Conservation (phyloP, 1,140 invertebrate genomes). For the Solen grandis region DNA sequence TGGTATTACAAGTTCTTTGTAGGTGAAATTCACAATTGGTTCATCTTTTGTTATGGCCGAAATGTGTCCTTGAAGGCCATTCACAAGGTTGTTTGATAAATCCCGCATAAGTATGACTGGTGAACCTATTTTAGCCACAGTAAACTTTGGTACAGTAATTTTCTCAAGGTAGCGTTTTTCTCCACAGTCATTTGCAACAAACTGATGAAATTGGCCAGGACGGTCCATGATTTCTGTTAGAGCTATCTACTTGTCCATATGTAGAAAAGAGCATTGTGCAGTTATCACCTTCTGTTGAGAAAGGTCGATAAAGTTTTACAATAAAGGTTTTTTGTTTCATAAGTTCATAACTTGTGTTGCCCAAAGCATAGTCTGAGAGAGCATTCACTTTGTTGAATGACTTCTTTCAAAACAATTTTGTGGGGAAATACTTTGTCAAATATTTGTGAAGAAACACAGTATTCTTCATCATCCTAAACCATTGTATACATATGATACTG, state of each 20-base stretch:
- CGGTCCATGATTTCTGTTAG: constrained; percentile 6
- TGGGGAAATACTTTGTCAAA: constrained; percentile 21
- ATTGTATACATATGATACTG: constrained; percentile 2
- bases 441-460: constrained; percentile 22
- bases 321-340: constrained; percentile 1
- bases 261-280: constrained; percentile 19
- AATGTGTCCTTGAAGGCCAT: constrained; percentile 24
- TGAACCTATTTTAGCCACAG: constrained; percentile 23
- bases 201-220: constrained; percentile 14
- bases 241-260: constrained; percentile 16
- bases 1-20: neutral
- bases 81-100: constrained; percentile 23
- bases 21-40: neutral
- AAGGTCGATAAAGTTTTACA: neutral
- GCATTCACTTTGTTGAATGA: constrained; percentile 28
- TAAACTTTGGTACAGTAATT: neutral
- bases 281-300: neutral
- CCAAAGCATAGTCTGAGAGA: constrained; percentile 1
- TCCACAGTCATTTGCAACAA: constrained; percentile 11
- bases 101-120: constrained; percentile 17
- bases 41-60: constrained; percentile 6
- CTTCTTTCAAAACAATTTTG: neutral
- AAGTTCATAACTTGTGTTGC: neutral
- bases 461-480: constrained; percentile 16
- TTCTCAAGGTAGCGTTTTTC: constrained; percentile 2